phyloP scores from a whole-genome alignment of 1,140 invertebrate genomes.

The Ceratoteleas bidentatus region DNA sequence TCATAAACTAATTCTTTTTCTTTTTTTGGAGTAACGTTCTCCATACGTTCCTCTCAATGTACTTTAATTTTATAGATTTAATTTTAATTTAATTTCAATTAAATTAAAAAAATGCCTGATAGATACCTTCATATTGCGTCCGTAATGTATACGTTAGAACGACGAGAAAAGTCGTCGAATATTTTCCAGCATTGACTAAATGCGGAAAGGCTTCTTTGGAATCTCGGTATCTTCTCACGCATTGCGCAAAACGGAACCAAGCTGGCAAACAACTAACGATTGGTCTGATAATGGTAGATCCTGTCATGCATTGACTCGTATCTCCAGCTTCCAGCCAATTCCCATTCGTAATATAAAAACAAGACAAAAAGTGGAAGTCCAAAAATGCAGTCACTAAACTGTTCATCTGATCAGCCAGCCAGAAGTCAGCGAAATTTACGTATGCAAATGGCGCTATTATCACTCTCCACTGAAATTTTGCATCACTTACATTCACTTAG shows the following conservation, averaged over 20 bases:
- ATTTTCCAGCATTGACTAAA: slow-evolving; percentile 98
- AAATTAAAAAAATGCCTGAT: slow-evolving; percentile 1
- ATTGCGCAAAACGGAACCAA: slow-evolving; percentile 99
- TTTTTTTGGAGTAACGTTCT: too few species aligned
- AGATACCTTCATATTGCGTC: slow-evolving; percentile 84
- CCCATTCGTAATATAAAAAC: slow-evolving; percentile 89
- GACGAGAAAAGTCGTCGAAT: slow-evolving; percentile 98
- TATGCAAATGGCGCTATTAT: slow-evolving; percentile 96
- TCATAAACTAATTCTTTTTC: too few species aligned
- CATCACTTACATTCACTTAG: too few species aligned
- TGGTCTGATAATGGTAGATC: slow-evolving; percentile 86
- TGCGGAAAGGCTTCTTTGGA: slow-evolving; percentile 96
- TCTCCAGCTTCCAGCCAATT: slow-evolving; percentile 86
- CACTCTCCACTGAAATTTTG: slow-evolving; percentile 87
- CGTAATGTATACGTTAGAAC: slow-evolving; percentile 92
- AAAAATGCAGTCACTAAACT: slow-evolving; percentile 93
- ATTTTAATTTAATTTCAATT: too few species aligned
- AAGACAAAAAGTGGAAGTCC: slow-evolving; percentile 96
- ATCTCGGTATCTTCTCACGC: slow-evolving; percentile 95
- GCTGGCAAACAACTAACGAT: slow-evolving; percentile 95
- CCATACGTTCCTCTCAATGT: too few species aligned
- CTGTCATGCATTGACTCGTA: slow-evolving; percentile 84
- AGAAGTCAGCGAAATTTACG: slow-evolving; percentile 99
- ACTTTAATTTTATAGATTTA: too few species aligned
- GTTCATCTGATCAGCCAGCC: slow-evolving; percentile 99